phyloP scores from a whole-genome alignment of 2,797 vertebrate species.

The Eulemur rubriventer region DNA sequence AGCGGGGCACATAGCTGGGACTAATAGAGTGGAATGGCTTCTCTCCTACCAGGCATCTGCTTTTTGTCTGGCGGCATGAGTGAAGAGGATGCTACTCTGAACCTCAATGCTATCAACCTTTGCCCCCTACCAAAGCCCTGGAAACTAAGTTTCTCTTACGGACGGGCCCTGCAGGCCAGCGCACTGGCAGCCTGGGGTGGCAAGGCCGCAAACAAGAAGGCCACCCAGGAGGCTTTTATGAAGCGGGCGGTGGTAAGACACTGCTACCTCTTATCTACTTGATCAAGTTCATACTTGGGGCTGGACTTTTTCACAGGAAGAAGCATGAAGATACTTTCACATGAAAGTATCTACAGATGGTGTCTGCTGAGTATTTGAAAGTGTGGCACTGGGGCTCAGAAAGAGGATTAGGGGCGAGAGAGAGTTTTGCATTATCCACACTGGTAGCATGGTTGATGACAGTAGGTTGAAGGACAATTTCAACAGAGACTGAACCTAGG shows the following conservation, averaged over 20 bases:
- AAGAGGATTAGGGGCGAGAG: neutral
- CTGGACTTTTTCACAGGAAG: neutral
- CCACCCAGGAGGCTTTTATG: conserved; percentile 92
- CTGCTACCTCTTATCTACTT: neutral
- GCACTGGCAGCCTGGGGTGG: conserved; percentile 94
- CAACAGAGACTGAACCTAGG: neutral
- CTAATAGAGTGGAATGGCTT: neutral
- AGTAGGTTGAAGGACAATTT: neutral
- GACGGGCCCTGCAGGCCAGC: conserved; percentile 97
- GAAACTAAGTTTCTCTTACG: conserved; percentile 98
- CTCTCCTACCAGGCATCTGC: conserved; percentile 91
- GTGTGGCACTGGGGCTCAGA: neutral
- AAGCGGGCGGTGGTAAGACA: conserved; percentile 91
- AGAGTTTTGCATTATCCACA: neutral
- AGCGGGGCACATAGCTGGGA: neutral
- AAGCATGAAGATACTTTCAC: neutral
- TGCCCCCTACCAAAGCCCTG: conserved; percentile 92
- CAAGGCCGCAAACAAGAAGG: conserved; percentile 91
- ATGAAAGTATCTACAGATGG: neutral
- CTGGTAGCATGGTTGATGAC: neutral
- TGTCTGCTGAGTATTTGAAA: neutral
- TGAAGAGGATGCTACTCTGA: conserved; percentile 96
- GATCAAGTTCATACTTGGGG: neutral
- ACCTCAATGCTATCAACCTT: conserved; percentile 97
- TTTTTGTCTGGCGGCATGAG: conserved; percentile 99